Conservation (phyloP, 2,113 vertebrate species). For the Willisornis vidua region DNA sequence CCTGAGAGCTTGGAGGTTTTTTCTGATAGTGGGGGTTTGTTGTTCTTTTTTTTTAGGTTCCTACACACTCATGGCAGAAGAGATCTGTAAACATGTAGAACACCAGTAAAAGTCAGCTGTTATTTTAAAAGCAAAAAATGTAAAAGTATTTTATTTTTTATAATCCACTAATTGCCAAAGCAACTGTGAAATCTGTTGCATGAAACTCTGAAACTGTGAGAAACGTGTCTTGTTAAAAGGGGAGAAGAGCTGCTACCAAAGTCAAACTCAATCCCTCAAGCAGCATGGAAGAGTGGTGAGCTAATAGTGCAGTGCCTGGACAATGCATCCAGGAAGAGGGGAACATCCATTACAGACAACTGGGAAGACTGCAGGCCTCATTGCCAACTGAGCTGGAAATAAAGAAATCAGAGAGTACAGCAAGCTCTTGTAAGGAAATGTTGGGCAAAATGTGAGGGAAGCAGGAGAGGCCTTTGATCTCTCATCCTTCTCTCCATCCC, state of each 20-base stretch:
- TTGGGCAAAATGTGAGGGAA: neutral
- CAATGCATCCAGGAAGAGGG: constrained; percentile 10
- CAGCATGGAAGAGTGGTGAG: neutral
- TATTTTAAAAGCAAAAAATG: neutral
- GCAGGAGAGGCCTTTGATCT: neutral
- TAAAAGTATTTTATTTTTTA: neutral
- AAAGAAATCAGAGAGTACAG: neutral
- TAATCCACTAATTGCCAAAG: constrained; percentile 43
- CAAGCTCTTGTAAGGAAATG: neutral
- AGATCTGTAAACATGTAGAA: neutral
- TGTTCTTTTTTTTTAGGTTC: neutral
- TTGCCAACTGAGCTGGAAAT: neutral
- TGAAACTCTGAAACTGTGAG: constrained; percentile 7
- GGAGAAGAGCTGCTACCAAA: neutral
- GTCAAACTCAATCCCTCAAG: neutral
- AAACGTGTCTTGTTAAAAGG: constrained; percentile 4
- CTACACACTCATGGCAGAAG: neutral
- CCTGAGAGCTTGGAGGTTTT: neutral
- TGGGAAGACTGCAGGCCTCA: neutral
- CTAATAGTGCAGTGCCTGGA: neutral
- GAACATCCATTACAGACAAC: constrained; percentile 5
- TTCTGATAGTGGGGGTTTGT: rapidly evolving
- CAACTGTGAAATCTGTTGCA: constrained; percentile 42
- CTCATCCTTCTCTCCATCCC: neutral
- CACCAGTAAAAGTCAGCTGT: neutral